These are phyloP conservation scores for Sinosuthora webbiana DNA, from an alignment of 2,113 vertebrate species.

Conservation along the genomic window DNA sequence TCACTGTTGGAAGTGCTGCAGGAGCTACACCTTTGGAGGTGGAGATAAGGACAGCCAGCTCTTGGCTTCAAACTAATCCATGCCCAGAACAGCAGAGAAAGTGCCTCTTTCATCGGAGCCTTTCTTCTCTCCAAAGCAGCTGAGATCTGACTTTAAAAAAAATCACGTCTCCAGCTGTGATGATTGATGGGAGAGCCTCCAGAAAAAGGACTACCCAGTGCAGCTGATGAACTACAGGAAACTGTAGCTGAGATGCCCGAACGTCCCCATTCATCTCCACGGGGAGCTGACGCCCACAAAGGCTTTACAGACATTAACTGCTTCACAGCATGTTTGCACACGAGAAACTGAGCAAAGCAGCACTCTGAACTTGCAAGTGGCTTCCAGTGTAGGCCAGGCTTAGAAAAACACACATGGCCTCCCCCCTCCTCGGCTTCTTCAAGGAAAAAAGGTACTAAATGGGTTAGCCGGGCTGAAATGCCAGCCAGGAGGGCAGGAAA, in stretches of 20 bases:
- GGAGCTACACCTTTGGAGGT: not conserved
- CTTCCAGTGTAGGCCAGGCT: not conserved
- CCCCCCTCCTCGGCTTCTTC: not conserved
- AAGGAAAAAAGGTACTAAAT: not conserved
- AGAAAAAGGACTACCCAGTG: not conserved
- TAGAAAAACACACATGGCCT: not conserved
- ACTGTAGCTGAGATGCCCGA: not conserved
- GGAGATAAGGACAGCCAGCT: not conserved
- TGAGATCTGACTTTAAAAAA: not conserved
- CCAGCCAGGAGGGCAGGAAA: not conserved
- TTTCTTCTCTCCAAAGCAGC: not conserved
- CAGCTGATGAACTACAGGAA: not conserved
- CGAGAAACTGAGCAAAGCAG: not conserved
- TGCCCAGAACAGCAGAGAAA: not conserved
- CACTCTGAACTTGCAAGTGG: not conserved
- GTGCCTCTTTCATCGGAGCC: not conserved
- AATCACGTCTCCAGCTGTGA: not conserved
- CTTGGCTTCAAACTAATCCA: not conserved
- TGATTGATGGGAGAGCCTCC: not conserved
- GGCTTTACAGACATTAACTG: not conserved
- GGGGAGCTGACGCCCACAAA: conserved; percentile 3
- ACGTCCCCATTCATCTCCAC: conserved; percentile 4
- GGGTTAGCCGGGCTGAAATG: not conserved
- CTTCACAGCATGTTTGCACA: not conserved
- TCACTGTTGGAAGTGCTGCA: accelerated